Evolutionary conservation across 2,888 invertebrate species (phyloP), one percentile per base, ranked within the genome.

Genomic region (Tenthredo mesomela): DNA sequence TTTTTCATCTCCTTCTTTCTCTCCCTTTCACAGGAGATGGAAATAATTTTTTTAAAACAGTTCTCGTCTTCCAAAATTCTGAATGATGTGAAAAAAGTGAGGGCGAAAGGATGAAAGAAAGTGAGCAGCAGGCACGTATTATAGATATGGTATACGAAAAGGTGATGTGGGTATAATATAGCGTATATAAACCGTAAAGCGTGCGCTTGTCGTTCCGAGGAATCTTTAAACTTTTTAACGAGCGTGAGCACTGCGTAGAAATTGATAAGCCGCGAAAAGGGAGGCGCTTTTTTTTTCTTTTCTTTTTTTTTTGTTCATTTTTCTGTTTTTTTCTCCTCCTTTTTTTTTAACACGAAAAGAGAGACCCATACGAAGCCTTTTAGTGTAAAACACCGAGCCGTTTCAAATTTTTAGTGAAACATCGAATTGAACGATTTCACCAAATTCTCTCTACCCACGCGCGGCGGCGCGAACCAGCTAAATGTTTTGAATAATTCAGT

Each of bases 181-280:
- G 47, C 12, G 47, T 47, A 47, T 12, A 25, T 25, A 15, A 25
- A 75, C 18, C 29, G 33, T 47, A 21, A 10, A 43, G 6, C 25
- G 21, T 15, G 70, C 15, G 70, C 70, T 70, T 70, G 70, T 78
- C 58, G 58, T 58, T 18, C n/a, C 21, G 58, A 33, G 29, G 37
- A 37, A 78, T 78, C 78, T 37, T n/a, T n/a, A 33, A 78, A 54
- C 37, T 78, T 78, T 78, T 78, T 78, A 78, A 78, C 78, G 78
- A 78, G 78, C 58, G 37, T 29, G 58, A 50, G 50, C 54, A 50
- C 29, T 40, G 78, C 78, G 78, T 78, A 21, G 61, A 58, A 78
- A 78, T 78, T 78, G 78, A 78, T 78, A 61, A 78, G 78, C 33
- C 33, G 78, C 7, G 40, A 58, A 33, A 40, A 61, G 78, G 37